phyloP scores from a whole-genome alignment of 2,113 vertebrate species.

The Cheirogaleus medius region DNA sequence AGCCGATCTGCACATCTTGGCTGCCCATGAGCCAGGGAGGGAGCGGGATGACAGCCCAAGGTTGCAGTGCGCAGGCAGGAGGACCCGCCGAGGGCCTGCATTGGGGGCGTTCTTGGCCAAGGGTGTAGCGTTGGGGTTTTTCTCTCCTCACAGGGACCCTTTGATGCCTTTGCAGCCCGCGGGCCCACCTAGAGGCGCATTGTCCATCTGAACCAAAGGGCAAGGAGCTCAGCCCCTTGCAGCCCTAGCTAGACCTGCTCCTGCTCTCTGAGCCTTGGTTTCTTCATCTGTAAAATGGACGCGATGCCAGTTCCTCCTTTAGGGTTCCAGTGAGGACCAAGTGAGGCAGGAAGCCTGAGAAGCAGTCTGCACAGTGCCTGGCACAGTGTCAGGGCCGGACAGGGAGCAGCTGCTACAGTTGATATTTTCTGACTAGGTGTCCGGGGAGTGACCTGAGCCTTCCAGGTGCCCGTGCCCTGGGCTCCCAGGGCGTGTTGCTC shows the following conservation, averaged over 20 bases:
- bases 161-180: background rate
- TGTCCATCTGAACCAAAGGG: background rate
- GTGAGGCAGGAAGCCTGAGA: background rate
- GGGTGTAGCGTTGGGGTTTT: background rate
- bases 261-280: background rate
- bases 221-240: background rate
- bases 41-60: background rate
- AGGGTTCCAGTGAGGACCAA: background rate
- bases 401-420: background rate
- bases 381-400: background rate
- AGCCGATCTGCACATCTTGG: too few relatives aligned
- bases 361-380: background rate
- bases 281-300: background rate
- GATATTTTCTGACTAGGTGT: background rate
- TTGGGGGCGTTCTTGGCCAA: background rate
- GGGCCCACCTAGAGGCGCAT: fast-evolving
- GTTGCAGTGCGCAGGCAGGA: background rate
- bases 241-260: background rate
- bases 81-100: fast-evolving
- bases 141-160: fast-evolving
- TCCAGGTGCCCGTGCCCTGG: background rate
- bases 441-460: background rate
- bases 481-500: fast-evolving
- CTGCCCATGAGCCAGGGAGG: background rate
- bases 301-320: fast-evolving